Evolutionary conservation across 2,797 vertebrate genomes (phyloP), one percentile per base, ranked within the genome.

Genomic region (Anomalospiza imberbis): DNA sequence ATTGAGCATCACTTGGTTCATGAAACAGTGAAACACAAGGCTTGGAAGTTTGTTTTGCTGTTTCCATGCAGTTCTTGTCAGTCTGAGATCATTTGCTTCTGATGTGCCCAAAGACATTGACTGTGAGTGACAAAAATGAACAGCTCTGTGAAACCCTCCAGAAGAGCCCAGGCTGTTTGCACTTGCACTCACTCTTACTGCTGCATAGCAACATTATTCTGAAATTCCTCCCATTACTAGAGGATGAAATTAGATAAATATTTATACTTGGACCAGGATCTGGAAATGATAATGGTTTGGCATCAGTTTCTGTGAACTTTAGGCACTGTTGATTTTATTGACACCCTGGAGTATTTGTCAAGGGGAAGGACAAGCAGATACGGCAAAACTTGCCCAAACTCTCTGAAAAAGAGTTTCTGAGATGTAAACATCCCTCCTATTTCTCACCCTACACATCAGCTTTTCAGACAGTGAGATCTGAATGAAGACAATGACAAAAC

Each of bases 1-100:
- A 97, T 68, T 93, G 88, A 96, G 81, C 76, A 95, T 96, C 95
- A 94, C 40, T 67, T 90, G 90, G 89, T 91, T 96, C 82, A 66
- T 61, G 80, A 71, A 95, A 82, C 40, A 95, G 51, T 47, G 82
- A 91, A 94, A 86, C 19, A 50, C 22, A 51, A 66, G 70, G 18
- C 62, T 84, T 18, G 45, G n/a, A 88, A 91, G 68, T 78, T 55
- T 92, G 50, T 34, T 81, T 47, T 82, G 86, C 76, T 18, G 14
- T 85, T 83, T 88, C 86, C 78, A 61, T 31, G 24, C 6, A 21
- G 45, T 50, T 89, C 74, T 19, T 91, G 84, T 68, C 57, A n/a
- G 71, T 53, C 70, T 76, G 42, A 24, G 44, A 44, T 60, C 22
- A 20, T 88, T 83, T 75, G 72, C 10, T 50, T 91, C 60, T 87